Evolutionary conservation across 2,888 invertebrate genomes (phyloP).

Genomic region (Brachyptera risi): DNA sequence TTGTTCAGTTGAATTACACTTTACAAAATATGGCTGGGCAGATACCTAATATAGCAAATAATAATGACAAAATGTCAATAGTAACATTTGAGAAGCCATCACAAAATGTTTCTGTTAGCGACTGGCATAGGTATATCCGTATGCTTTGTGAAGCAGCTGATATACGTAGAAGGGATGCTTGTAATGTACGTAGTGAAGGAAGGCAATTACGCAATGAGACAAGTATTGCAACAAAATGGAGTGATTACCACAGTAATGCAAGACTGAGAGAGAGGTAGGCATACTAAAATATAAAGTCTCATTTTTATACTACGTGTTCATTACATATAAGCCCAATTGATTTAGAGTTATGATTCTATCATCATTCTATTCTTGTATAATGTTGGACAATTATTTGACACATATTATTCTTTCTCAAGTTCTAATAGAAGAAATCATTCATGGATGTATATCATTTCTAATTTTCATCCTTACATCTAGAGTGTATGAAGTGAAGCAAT

Average conservation of each 20-base stretch:
- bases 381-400: too few relatives aligned
- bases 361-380: too few relatives aligned
- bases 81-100: conserved; percentile 62
- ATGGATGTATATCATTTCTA: neutral
- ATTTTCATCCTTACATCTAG: conserved; percentile 39
- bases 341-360: too few relatives aligned
- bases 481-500: conserved; percentile 61
- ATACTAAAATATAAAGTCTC: neutral
- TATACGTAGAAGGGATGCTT: conserved; percentile 62
- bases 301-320: neutral
- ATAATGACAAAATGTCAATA: conserved; percentile 42
- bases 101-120: conserved; percentile 57
- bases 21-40: too few relatives aligned
- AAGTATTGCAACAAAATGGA: conserved; percentile 69
- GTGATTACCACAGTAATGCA: conserved; percentile 70
- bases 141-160: conserved; percentile 65
- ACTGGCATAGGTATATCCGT: conserved; percentile 72
- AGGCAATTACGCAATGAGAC: conserved; percentile 71
- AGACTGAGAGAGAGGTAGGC: conserved; percentile 58
- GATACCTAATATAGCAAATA: too few relatives aligned
- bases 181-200: conserved; percentile 64
- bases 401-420: too few relatives aligned
- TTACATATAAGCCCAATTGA: neutral
- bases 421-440: too few relatives aligned
- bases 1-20: too few relatives aligned